These are phyloP conservation scores for Dasypolia templi DNA, from an alignment of 2,888 invertebrate species.

Conservation along the genomic window DNA sequence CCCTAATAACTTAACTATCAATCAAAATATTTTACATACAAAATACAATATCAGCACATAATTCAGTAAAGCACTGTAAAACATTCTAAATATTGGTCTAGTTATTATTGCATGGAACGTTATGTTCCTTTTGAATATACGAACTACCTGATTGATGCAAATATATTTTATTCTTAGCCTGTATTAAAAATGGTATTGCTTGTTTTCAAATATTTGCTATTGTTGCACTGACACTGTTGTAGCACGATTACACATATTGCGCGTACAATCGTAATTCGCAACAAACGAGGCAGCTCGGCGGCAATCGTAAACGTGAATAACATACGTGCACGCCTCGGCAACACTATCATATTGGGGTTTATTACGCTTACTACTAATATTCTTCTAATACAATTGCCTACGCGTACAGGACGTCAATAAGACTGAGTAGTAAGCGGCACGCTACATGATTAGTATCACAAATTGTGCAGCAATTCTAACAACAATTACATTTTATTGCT, in stretches of 20 bases:
- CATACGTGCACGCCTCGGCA: slow-evolving; percentile 68
- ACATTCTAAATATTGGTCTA: slow-evolving; percentile 90
- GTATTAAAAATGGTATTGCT: slow-evolving; percentile 70
- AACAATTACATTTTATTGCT: slow-evolving; percentile 87
- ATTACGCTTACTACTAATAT: slow-evolving; percentile 85
- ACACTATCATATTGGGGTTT: slow-evolving; percentile 82
- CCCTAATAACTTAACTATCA: slow-evolving; percentile 83
- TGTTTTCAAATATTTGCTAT: slow-evolving; percentile 59
- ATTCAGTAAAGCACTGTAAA: slow-evolving; percentile 88
- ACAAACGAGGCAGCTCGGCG: slow-evolving; percentile 38
- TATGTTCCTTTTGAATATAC: slow-evolving; percentile 73
- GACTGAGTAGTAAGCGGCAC: slow-evolving; percentile 86
- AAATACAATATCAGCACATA: slow-evolving; percentile 87
- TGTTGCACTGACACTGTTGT: slow-evolving; percentile 52
- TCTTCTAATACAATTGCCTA: slow-evolving; percentile 89
- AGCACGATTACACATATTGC: slow-evolving; percentile 38
- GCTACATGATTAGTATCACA: slow-evolving; percentile 87
- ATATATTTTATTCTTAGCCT: slow-evolving; percentile 73
- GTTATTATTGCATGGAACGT: slow-evolving; percentile 86
- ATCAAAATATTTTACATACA: slow-evolving; percentile 82
- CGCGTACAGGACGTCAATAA: slow-evolving; percentile 87
- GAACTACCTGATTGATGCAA: slow-evolving; percentile 82
- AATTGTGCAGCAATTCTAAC: slow-evolving; percentile 86
- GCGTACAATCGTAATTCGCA: slow-evolving; percentile 31
- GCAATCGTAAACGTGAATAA: slow-evolving; percentile 38